phyloP scores from a whole-genome alignment of 2,113 vertebrate genomes.

The Catharus fuscescens region DNA sequence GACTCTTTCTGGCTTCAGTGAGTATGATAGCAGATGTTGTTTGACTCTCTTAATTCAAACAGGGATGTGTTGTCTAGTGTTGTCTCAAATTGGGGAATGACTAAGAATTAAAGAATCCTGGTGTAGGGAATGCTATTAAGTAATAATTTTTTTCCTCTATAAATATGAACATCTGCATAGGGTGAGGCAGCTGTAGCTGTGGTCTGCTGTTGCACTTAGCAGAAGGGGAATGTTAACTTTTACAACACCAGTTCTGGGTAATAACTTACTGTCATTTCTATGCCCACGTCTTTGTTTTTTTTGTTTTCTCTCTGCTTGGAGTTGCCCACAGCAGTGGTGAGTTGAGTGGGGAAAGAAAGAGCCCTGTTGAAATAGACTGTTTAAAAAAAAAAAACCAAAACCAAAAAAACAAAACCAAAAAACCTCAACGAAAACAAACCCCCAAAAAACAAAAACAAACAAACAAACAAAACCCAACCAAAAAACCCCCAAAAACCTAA shows the following conservation, averaged over 20 bases:
- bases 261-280: not conserved
- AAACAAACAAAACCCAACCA: not conserved
- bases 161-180: constrained; percentile 14
- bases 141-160: not conserved
- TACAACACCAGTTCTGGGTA: not conserved
- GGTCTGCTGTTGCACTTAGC: not conserved
- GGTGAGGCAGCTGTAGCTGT: not conserved
- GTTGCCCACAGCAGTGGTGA: not conserved
- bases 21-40: constrained; percentile 37
- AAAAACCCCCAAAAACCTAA: not conserved
- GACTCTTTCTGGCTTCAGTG: not conserved
- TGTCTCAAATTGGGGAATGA: not conserved
- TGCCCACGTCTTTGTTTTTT: not conserved
- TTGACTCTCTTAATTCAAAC: not conserved
- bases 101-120: constrained; percentile 15
- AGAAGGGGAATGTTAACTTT: not conserved
- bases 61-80: not conserved
- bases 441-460: too few relatives aligned
- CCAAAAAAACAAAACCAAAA: too few relatives aligned
- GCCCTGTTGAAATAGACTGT: not conserved
- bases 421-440: too few relatives aligned
- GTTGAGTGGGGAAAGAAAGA: not conserved
- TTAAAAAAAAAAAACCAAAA: not conserved
- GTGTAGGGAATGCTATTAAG: constrained; percentile 6
- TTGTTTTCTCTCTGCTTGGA: not conserved